Base-by-base conservation (phyloP, 2,797 vertebrate genomes). In the Pseudochaenichthys georgianus region DNA sequence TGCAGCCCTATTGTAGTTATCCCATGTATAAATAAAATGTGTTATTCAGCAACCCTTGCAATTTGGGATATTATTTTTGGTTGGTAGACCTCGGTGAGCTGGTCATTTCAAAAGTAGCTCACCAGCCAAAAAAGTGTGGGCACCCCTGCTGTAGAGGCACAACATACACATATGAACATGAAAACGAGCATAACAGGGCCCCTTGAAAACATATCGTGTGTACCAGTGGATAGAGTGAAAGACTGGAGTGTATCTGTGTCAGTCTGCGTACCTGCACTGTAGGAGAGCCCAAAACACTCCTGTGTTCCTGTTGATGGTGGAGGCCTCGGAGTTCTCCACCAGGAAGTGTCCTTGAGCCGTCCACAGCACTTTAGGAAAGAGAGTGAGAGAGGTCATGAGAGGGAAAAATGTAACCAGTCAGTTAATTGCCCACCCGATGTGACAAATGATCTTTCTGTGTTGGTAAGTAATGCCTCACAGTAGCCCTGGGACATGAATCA, bases 301-400 rank as follows among this genome's bases (percentile, higher is more conserved):
- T 0, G 95, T 96, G 91, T 96, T 96, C 85, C 92, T 93, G 89
- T 95, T 96, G 81, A 96, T 96, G 64, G 95, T 96, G 58, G 92
- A 90, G 2, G 92, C 93, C 65, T 96, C 95, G 0, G 95, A 96
- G 85, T 96, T 96, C 73, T 94, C 92, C 86, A 96, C 92, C 73
- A 96, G 87, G 61, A 96, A 96, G 9, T 88, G 91, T 64, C 95
- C 95, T 89, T 96, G 95, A 77, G 95, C 95, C 0, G 95, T 96
- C 95, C 95, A 96, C 15, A 96, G 92, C 92, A 95, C 95, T 94
- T 87, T 4, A 9, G 47, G 4, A 62, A 19, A 34, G 28, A 4
- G 19, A 79, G 15, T 19, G 11, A 64, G 2, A 61, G 41, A 10
- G 58, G 71, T 75, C 61, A 74, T 77, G 19, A 19, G 54, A 41